Evolutionary conservation across 2,797 vertebrate genomes (phyloP).

Genomic region (Xiphorhynchus erythropygius): DNA sequence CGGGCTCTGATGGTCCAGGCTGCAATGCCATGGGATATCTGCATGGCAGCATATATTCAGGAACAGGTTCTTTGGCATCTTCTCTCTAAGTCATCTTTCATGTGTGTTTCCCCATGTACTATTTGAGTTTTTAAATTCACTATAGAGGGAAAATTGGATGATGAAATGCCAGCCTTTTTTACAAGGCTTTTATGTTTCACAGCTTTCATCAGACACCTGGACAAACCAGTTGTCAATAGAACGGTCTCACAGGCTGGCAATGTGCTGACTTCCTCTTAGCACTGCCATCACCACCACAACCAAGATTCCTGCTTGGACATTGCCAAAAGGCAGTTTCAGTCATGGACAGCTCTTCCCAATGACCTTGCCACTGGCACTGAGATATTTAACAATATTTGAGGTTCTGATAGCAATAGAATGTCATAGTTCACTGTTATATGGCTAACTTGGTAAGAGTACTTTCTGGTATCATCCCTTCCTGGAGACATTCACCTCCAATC

Average conservation of each 20-base stretch:
- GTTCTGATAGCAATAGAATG: neutral
- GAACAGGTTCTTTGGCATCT: neutral
- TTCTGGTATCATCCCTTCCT: neutral
- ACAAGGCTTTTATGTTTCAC: neutral
- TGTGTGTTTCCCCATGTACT: neutral
- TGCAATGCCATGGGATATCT: neutral
- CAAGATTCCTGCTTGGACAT: neutral
- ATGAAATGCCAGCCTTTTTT: neutral
- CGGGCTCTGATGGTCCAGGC: neutral
- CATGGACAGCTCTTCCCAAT: neutral
- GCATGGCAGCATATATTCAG: neutral
- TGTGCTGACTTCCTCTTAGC: neutral
- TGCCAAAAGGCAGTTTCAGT: neutral
- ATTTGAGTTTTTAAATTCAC: neutral
- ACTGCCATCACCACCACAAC: neutral
- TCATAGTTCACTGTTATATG: neutral
- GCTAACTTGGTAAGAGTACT: neutral
- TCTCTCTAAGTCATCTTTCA: neutral
- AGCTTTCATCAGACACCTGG: neutral
- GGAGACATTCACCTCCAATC: neutral
- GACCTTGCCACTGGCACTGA: neutral
- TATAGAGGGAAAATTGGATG: neutral
- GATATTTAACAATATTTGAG: neutral
- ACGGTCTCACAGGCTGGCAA: fast-evolving
- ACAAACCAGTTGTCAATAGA: neutral